Base-by-base conservation (phyloP, 2,113 vertebrate species). In the Camelus dromedarius region DNA sequence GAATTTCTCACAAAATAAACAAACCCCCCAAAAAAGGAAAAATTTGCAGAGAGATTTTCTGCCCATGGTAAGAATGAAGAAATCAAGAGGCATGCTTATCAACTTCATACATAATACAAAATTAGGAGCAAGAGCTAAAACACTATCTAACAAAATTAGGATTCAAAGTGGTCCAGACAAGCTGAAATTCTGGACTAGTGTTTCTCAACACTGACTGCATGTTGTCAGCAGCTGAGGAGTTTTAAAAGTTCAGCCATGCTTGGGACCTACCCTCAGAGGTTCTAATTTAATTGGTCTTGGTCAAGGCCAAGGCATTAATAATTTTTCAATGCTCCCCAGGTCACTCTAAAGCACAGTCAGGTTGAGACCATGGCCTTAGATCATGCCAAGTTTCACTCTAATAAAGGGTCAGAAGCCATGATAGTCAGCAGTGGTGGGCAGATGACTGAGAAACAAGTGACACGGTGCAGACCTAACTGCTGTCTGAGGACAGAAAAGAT, bases 271-370 rank as follows among this genome's bases (percentile, higher is more conserved):
- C 52, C 24, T 92, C 69, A 79, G 56, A 86, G 79, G 77, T 52
- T 89, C 76, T 85, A 70, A 96, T 67, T 89, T 81, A 77, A 91
- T 93, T 85, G 93, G 32, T 54, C 64, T 82, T n/a, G 24, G 88
- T 93, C 66, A 96, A n/a, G 66, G 67, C 24, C 14, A n/a, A 82
- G 8, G 60, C 75, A 92, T 46, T 81, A 76, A 13, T 91, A 69
- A 50, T 77, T 91, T 86, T 64, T 70, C 93, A 92, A 50, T 88
- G 20, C 5, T 84, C 50, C 64, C 24, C 11, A 24, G 58, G 58
- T 28, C n/a, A 90, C 73, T 92, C 38, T 93, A 79, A 95, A 86
- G 20, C 73, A 66, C 28, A 66, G 69, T 56, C 35, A 89, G 35
- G 52, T 48, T 90, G 70, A 84, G 75, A 52, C 35, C 58, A 70